Evolutionary conservation across 1,140 invertebrate genomes (phyloP).

Genomic region (Zaprionus gabonicus): DNA sequence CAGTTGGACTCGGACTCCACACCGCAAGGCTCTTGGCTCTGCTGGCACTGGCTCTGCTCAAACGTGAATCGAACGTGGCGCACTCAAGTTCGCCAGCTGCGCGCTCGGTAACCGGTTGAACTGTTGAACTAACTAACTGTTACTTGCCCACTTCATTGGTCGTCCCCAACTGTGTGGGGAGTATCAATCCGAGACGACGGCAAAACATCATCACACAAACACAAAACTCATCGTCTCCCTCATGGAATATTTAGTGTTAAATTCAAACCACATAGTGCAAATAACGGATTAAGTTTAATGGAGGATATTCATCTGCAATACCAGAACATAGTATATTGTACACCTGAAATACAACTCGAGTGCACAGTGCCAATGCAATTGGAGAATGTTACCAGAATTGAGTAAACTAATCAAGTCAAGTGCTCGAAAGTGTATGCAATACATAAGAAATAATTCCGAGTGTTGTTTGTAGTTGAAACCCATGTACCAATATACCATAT

Average conservation of each 20-base stretch:
- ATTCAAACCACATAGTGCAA: constrained; percentile 1
- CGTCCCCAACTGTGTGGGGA: constrained; percentile 27
- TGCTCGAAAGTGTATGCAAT: constrained; percentile 54
- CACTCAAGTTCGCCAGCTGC: constrained; percentile 76
- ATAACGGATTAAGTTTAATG: constrained; percentile 38
- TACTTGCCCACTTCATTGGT: not conserved
- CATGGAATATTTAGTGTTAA: constrained; percentile 28
- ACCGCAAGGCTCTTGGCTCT: constrained; percentile 16
- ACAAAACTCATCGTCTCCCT: constrained; percentile 26
- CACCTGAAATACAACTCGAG: not conserved
- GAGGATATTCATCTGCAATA: constrained; percentile 7
- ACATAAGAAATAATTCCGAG: constrained; percentile 26
- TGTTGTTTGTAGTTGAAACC: constrained; percentile 18
- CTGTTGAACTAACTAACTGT: constrained; percentile 25
- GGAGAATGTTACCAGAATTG: constrained; percentile 31
- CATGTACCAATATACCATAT: constrained; percentile 25
- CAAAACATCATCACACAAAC: constrained; percentile 1
- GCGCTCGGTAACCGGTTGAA: constrained; percentile 65
- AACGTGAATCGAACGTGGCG: constrained; percentile 78
- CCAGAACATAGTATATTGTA: constrained; percentile 16
- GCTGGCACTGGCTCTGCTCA: constrained; percentile 40
- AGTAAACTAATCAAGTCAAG: constrained; percentile 29
- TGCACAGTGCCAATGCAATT: constrained; percentile 30
- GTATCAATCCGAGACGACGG: constrained; percentile 48
- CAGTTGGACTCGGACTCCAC: constrained; percentile 30